These are phyloP conservation scores for Galleria mellonella DNA, from an alignment of 1,140 invertebrate species.

Conservation along the genomic window DNA sequence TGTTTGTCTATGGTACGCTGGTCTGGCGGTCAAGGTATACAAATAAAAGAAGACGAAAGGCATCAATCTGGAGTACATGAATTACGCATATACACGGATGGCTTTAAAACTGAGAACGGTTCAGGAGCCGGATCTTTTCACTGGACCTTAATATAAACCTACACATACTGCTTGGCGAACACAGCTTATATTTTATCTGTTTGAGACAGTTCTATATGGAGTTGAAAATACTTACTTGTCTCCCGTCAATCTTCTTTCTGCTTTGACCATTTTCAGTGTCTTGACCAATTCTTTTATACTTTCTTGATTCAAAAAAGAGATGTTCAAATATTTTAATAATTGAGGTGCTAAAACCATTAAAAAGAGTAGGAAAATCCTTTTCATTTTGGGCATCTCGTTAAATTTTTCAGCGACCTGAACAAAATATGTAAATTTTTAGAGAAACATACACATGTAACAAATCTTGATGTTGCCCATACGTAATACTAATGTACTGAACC, in stretches of 20 bases:
- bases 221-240: conserved; percentile 23
- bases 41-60: too few relatives aligned
- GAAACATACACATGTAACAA: too few relatives aligned
- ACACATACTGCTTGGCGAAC: too few relatives aligned
- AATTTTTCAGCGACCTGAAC: conserved; percentile 61
- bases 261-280: conserved; percentile 39
- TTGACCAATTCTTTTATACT: conserved; percentile 31
- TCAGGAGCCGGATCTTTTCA: too few relatives aligned
- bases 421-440: conserved; percentile 8
- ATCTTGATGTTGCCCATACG: too few relatives aligned
- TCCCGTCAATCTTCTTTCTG: conserved; percentile 30
- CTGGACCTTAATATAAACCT: too few relatives aligned
- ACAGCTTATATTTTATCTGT: too few relatives aligned
- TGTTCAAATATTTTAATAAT: conserved; percentile 25
- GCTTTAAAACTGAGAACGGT: too few relatives aligned
- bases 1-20: too few relatives aligned
- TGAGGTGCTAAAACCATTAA: conserved; percentile 40
- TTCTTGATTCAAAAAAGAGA: conserved; percentile 40
- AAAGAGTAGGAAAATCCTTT: conserved; percentile 37
- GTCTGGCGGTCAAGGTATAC: too few relatives aligned
- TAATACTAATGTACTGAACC: conserved; percentile 17
- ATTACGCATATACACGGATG: not conserved
- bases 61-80: conserved; percentile 8
- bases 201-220: too few relatives aligned
- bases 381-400: conserved; percentile 35